Conservation (phyloP, 2,113 vertebrate species). For the Notothenia rossii region DNA sequence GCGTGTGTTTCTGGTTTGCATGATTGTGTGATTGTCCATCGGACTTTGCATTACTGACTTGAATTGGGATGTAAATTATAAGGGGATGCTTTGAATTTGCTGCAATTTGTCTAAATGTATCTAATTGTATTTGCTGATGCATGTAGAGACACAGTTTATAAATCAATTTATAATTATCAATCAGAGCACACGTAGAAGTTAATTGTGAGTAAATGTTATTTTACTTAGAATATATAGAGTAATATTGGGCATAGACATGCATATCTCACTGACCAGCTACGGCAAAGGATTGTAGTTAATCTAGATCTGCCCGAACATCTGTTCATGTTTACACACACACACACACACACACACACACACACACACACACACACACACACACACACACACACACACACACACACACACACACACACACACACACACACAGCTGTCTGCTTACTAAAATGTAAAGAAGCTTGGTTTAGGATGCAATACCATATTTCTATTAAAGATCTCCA, state of each 20-base stretch:
- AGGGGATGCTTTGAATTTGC: not conserved
- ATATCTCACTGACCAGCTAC: not conserved
- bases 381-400: conserved; percentile 22
- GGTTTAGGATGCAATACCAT: conserved; percentile 8
- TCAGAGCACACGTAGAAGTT: not conserved
- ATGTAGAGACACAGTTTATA: not conserved
- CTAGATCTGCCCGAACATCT: conserved; percentile 65
- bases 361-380: conserved; percentile 8
- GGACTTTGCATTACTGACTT: no score
- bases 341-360: conserved; percentile 1
- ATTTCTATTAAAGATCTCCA: conserved; percentile 11
- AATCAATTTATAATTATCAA: not conserved
- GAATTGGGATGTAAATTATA: not conserved
- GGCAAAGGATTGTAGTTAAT: conserved; percentile 55
- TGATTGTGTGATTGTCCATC: not conserved
- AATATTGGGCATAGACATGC: conserved; percentile 11
- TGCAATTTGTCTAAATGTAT: not conserved
- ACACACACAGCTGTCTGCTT: conserved; percentile 43
- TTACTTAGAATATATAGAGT: not conserved
- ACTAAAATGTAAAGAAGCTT: conserved; percentile 44
- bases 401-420: no score
- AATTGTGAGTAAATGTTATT: not conserved
- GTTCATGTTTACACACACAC: conserved; percentile 53
- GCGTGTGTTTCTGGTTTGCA: not conserved
- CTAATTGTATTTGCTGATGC: not conserved